Percentiles rank a stretch among this genome's conserved stretches.
Conservation (phyloP, 2,888 invertebrate genomes). For the Agonopterix subpropinquella region DNA sequence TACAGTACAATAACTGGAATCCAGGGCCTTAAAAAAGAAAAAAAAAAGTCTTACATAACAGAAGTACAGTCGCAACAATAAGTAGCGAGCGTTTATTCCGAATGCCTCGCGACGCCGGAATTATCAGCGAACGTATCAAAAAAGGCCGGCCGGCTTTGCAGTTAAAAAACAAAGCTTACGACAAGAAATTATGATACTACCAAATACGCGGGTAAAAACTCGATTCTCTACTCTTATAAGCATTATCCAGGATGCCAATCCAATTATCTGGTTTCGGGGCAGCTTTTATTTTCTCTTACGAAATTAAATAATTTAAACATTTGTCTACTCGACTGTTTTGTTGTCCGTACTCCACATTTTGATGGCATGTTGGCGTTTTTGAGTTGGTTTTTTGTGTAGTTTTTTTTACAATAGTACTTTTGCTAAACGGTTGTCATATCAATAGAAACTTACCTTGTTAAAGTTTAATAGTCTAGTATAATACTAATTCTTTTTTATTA, state of each 20-base stretch:
- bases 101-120: constrained; percentile 41
- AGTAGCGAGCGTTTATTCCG: constrained; percentile 44
- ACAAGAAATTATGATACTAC: constrained; percentile 72
- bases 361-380: too few relatives aligned
- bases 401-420: too few relatives aligned
- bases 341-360: too few relatives aligned
- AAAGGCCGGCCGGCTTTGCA: constrained; percentile 34
- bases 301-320: constrained; percentile 8
- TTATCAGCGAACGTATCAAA: constrained; percentile 56
- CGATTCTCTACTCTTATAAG: constrained; percentile 32
- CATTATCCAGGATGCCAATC: constrained; percentile 24
- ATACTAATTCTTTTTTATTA: too few relatives aligned
- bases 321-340: constrained; percentile 8
- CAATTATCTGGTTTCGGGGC: constrained; percentile 21
- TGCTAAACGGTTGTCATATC: too few relatives aligned
- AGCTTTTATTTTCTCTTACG: background rate
- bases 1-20: constrained; percentile 43
- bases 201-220: constrained; percentile 64
- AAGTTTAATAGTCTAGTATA: too few relatives aligned
- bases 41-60: constrained; percentile 15
- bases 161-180: constrained; percentile 19
- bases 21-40: constrained; percentile 21
- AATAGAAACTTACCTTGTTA: too few relatives aligned
- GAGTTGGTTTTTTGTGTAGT: too few relatives aligned
- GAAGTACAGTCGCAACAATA: constrained; percentile 31